Evolutionary conservation across 2,888 invertebrate species (phyloP).

Genomic region (Cabera pusaria): DNA sequence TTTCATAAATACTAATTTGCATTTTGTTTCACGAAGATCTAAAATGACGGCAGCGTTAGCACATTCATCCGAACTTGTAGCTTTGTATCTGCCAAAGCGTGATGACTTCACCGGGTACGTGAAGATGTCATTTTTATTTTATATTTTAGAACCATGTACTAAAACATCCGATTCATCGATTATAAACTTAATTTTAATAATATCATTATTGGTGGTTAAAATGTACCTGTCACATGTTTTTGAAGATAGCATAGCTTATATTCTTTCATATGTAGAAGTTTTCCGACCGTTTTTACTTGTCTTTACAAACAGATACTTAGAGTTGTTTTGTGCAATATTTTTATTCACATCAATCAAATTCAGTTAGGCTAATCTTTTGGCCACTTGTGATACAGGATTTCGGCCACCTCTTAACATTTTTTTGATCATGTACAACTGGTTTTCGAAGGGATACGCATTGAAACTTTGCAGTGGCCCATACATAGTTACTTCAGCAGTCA

Average conservation of each 20-base stretch:
- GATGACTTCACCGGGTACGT: too few species aligned
- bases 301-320: too few species aligned
- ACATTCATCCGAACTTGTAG: background rate
- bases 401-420: background rate
- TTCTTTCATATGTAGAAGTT: background rate
- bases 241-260: background rate
- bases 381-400: background rate
- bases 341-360: too few species aligned
- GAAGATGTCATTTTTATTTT: background rate
- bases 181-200: background rate
- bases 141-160: background rate
- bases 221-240: slow-evolving; percentile 1
- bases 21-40: background rate
- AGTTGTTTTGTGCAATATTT: too few species aligned
- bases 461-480: slow-evolving; percentile 4
- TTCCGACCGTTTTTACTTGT: too few species aligned
- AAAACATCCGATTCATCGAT: background rate
- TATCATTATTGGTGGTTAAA: background rate
- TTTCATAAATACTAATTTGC: background rate
- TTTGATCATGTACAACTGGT: slow-evolving; percentile 4
- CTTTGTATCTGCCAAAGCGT: background rate
- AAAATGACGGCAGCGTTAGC: background rate
- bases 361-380: background rate
- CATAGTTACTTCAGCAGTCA: slow-evolving; percentile 1
- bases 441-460: slow-evolving; percentile 13